These are phyloP conservation scores for Galerucella nymphaeae DNA, from an alignment of 2,888 invertebrate species.

Conservation along the genomic window DNA sequence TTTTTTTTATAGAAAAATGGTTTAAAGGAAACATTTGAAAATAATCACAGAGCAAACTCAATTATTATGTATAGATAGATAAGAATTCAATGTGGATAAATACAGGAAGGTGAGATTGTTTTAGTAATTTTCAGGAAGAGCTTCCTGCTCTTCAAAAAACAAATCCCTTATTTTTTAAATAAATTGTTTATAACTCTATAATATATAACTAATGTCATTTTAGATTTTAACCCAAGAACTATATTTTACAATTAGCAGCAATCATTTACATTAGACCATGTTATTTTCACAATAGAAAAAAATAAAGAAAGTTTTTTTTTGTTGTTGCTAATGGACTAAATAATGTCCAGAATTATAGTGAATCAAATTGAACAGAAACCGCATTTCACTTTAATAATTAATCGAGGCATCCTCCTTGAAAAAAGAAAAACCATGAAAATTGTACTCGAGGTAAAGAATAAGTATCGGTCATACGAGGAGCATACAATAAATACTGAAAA, in stretches of 20 bases:
- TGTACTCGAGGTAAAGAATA: background rate
- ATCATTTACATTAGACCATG: background rate
- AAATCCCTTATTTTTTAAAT: too few species aligned
- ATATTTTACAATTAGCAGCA: too few species aligned
- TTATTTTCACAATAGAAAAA: background rate
- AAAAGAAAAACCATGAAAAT: constrained; percentile 28
- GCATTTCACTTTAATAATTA: constrained; percentile 26
- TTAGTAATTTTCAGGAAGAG: background rate
- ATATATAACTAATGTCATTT: too few species aligned
- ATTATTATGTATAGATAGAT: background rate
- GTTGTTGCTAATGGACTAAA: constrained; percentile 23
- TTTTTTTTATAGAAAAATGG: background rate
- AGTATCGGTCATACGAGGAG: background rate
- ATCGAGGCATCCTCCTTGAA: constrained; percentile 25
- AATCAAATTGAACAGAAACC: constrained; percentile 28
- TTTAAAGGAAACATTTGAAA: background rate
- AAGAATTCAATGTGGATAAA: background rate
- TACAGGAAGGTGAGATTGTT: background rate
- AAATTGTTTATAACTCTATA: too few species aligned
- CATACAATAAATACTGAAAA: background rate
- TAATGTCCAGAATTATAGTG: constrained; percentile 26
- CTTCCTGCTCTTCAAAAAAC: too few species aligned
- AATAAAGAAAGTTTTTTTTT: constrained; percentile 16
- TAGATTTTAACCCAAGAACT: too few species aligned
- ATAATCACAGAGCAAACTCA: background rate